These are phyloP conservation scores for Phocoena phocoena DNA, from an alignment of 2,113 vertebrate genomes.

Conservation along the genomic window DNA sequence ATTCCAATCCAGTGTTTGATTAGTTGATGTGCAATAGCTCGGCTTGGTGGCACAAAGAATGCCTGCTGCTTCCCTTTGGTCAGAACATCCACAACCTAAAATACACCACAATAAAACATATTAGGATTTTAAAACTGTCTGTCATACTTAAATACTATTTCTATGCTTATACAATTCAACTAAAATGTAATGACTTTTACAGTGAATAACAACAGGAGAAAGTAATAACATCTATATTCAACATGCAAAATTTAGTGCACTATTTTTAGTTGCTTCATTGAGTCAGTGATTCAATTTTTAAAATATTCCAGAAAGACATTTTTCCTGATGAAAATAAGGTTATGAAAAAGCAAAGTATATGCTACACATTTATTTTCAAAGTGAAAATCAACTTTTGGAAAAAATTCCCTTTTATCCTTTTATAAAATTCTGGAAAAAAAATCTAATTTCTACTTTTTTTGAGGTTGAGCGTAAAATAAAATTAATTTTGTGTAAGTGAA, in stretches of 20 bases:
- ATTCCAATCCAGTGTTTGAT: constrained; percentile 94
- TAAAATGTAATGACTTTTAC: background rate
- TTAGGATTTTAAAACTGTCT: constrained; percentile 24
- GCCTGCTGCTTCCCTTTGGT: constrained; percentile 82
- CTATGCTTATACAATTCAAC: background rate
- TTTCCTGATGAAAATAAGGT: background rate
- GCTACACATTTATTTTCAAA: constrained; percentile 16
- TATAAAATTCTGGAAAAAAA: constrained; percentile 28
- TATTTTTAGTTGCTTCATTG: background rate
- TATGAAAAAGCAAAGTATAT: background rate
- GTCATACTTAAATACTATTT: background rate
- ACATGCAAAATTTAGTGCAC: background rate
- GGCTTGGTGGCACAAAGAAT: constrained; percentile 89
- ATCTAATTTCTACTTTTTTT: constrained; percentile 10
- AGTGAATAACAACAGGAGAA: background rate
- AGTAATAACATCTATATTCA: background rate
- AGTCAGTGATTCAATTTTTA: background rate
- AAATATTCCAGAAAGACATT: background rate
- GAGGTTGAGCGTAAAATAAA: background rate
- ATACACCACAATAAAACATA: constrained; percentile 34
- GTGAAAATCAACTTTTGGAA: background rate
- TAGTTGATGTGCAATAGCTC: constrained; percentile 93
- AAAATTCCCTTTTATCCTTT: constrained; percentile 6
- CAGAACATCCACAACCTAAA: constrained; percentile 89
- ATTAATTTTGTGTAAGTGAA: constrained; percentile 25